Base-by-base conservation (phyloP, 2,888 invertebrate genomes). In the Eueremaeus valkanovi region DNA sequence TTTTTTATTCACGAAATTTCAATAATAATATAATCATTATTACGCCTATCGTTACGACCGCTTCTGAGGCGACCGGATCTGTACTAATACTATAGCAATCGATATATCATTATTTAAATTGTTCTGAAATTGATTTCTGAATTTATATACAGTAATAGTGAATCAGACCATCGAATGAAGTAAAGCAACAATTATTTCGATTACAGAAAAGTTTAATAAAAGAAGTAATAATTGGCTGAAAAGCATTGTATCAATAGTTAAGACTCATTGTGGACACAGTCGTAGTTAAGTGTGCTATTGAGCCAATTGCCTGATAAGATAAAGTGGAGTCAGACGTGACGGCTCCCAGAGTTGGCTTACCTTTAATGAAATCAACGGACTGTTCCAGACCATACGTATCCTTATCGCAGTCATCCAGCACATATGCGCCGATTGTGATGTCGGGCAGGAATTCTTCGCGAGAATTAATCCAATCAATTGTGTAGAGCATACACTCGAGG, bases 301-400 rank as follows among this genome's bases (percentile, higher is more conserved):
- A 61, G 2, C 61, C 6, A 29, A 13, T 61, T 13, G 61, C 27
- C 6, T 9, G 11, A 40, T 11, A 45, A 45, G 45, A 45, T 45
- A 45, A 16, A 45, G 45, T 45, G n/a, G 45, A 45, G 9, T 45
- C 45, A 45, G 45, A 45, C 45, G 45, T 45, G 45, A 45, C 16
- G 18, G n/a, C n/a, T 45, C 16, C 45, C 3, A 18, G 9, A 11
- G 24, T 27, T 55, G 27, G 61, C 88, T 86, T 85, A 95, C 95
- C 95, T 90, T 95, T 93, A 78, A 95, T 95, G 83, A 95, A 95
- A 85, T 95, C 95, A 21, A 95, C 92, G 21, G 95, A 93, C 90
- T 95, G 95, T 83, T 95, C 95, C 79, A 95, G 86, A 0, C 95
- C 95, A 82, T 95, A 95, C 0, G 95, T 95, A 83, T 95, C 95